Percentiles rank a stretch among this genome's conserved stretches.
phyloP scores from a whole-genome alignment of 2,797 vertebrate species.

The Enteromius paludinosus region DNA sequence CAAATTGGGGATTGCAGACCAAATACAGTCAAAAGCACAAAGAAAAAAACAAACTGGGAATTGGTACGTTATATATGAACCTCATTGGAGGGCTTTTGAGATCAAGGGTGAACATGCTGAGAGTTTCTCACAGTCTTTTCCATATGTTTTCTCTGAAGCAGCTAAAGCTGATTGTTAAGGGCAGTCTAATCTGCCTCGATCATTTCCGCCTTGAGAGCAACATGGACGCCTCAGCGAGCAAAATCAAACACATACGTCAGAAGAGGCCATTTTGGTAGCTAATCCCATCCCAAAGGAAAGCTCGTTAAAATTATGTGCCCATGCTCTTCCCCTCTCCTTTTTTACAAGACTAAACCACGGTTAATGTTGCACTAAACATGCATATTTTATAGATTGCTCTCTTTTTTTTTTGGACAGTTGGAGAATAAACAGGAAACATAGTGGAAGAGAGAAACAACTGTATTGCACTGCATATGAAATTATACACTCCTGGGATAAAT shows the following conservation, averaged over 20 bases:
- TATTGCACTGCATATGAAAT: background rate
- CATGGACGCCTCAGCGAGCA: conserved; percentile 57
- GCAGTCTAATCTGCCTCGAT: conserved; percentile 57
- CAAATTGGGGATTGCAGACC: conserved; percentile 30
- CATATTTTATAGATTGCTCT: conserved; percentile 15
- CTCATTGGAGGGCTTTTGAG: conserved; percentile 45
- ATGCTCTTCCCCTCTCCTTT: conserved; percentile 30
- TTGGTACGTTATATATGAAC: conserved; percentile 29
- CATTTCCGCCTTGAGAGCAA: conserved; percentile 53
- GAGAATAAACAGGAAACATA: background rate
- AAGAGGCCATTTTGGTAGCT: conserved; percentile 59
- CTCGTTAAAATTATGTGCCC: conserved; percentile 57
- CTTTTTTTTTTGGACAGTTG: background rate
- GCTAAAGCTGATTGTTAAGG: conserved; percentile 55
- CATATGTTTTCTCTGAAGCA: conserved; percentile 53
- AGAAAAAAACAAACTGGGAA: conserved; percentile 2
- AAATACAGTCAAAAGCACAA: conserved; percentile 41
- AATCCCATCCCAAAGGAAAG: conserved; percentile 54
- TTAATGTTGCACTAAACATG: conserved; percentile 37
- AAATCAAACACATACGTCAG: conserved; percentile 60
- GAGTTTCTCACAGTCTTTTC: conserved; percentile 46
- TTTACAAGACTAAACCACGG: conserved; percentile 22
- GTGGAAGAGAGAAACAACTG: background rate
- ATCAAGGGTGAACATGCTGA: conserved; percentile 46
- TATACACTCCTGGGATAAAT: background rate